Conservation (phyloP, 1,140 invertebrate genomes). For the Nomia melanderi region DNA sequence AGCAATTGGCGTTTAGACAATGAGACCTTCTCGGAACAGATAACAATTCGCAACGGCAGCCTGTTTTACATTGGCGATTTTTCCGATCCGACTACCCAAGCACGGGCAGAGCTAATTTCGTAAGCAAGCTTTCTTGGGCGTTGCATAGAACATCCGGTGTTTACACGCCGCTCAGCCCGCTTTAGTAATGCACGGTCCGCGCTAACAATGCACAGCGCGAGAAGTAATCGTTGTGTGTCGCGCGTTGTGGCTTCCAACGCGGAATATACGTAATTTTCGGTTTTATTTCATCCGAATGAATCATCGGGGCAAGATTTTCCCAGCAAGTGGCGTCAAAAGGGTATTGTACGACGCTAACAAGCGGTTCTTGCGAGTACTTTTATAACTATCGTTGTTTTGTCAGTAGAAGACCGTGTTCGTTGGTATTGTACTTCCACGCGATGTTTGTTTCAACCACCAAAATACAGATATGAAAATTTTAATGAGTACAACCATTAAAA, state of each 20-base stretch:
- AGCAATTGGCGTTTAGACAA: neutral
- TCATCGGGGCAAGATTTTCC: neutral
- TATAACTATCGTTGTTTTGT: too few species aligned
- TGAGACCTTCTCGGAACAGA: neutral
- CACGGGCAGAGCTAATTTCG: constrained; percentile 12
- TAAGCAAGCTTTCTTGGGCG: constrained; percentile 24
- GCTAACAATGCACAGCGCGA: constrained; percentile 15
- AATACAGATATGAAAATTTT: too few species aligned
- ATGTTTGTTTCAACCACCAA: too few species aligned
- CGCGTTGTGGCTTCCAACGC: neutral
- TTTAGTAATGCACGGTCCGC: constrained; percentile 11
- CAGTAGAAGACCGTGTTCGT: too few species aligned
- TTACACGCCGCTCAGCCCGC: constrained; percentile 10
- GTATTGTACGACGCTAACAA: neutral
- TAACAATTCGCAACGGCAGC: neutral
- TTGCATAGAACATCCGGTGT: constrained; percentile 40
- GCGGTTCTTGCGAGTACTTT: too few species aligned
- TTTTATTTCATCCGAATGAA: neutral
- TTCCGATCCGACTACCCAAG: neutral
- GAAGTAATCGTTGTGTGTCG: constrained; percentile 1
- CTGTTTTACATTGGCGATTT: constrained; percentile 7
- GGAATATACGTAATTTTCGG: neutral
- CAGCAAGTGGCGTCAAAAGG: neutral
- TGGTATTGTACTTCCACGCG: too few species aligned
- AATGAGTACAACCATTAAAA: too few species aligned